Percentiles rank a stretch among this genome's conserved stretches.
Conservation (phyloP, 2,113 vertebrate species). For the Pholis gunnellus region DNA sequence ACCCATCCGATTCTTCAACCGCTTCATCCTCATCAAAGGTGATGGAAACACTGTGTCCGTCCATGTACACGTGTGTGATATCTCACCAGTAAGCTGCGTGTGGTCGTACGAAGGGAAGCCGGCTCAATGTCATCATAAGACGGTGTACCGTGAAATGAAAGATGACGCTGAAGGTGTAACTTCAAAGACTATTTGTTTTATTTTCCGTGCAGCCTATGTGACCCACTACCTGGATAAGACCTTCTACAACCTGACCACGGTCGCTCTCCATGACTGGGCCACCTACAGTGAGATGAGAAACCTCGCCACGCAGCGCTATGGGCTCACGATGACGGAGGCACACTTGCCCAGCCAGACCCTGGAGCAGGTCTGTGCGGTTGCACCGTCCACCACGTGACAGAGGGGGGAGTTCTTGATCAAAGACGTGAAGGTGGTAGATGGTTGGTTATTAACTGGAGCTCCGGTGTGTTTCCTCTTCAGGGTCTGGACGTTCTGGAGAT, state of each 20-base stretch:
- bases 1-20: slow-evolving; percentile 96
- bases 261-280: slow-evolving; percentile 99
- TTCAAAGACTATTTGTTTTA: neutral
- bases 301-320: slow-evolving; percentile 95
- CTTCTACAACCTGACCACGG: slow-evolving; percentile 98
- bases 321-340: slow-evolving; percentile 95
- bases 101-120: too few species aligned
- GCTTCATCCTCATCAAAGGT: slow-evolving; percentile 99
- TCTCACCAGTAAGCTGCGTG: neutral
- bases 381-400: neutral
- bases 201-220: slow-evolving; percentile 88
- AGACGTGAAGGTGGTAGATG: too few species aligned
- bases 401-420: neutral
- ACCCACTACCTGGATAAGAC: slow-evolving; percentile 99
- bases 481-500: slow-evolving; percentile 98
- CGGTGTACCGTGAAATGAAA: neutral
- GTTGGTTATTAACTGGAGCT: accelerated
- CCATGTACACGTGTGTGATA: neutral
- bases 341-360: slow-evolving; percentile 98
- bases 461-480: slow-evolving; percentile 77
- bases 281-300: slow-evolving; percentile 99
- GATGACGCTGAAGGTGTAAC: neutral
- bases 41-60: neutral
- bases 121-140: neutral
- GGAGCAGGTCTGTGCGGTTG: slow-evolving; percentile 88